phyloP scores from a whole-genome alignment of 2,888 invertebrate genomes.

The Heliconius ethilla region DNA sequence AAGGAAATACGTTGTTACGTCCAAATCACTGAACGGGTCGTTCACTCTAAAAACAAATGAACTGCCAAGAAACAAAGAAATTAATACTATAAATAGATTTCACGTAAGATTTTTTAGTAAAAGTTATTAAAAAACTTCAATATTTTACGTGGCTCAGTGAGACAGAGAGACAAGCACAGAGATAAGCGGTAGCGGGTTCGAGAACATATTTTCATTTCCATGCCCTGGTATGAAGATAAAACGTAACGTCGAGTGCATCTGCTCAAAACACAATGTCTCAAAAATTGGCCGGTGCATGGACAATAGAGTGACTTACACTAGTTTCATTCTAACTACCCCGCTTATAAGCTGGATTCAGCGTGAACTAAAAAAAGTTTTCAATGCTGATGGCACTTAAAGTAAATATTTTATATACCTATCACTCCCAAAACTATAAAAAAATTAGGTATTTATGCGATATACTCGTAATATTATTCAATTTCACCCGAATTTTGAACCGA shows the following conservation, averaged over 20 bases:
- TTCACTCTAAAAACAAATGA: slow-evolving; percentile 67
- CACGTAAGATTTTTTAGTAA: not conserved
- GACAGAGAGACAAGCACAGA: too few species aligned
- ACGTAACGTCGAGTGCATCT: not conserved
- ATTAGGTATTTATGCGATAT: too few species aligned
- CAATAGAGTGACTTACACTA: too few species aligned
- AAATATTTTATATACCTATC: too few species aligned
- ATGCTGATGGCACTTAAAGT: too few species aligned
- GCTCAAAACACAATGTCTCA: not conserved
- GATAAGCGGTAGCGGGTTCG: not conserved
- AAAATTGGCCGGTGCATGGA: too few species aligned
- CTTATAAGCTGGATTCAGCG: too few species aligned
- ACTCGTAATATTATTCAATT: not conserved
- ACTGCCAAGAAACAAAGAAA: slow-evolving; percentile 80
- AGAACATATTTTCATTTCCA: not conserved
- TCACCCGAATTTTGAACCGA: not conserved
- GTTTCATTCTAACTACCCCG: too few species aligned
- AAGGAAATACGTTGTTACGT: slow-evolving; percentile 10
- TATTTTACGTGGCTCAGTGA: too few species aligned
- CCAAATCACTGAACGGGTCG: slow-evolving; percentile 20
- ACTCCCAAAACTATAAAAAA: too few species aligned
- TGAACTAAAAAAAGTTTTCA: too few species aligned
- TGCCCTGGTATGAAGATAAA: not conserved
- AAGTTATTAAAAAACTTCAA: not conserved
- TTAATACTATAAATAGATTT: slow-evolving; percentile 36